Evolutionary conservation across 2,888 invertebrate species (phyloP).

Genomic region (Pseudococcus longispinus): DNA sequence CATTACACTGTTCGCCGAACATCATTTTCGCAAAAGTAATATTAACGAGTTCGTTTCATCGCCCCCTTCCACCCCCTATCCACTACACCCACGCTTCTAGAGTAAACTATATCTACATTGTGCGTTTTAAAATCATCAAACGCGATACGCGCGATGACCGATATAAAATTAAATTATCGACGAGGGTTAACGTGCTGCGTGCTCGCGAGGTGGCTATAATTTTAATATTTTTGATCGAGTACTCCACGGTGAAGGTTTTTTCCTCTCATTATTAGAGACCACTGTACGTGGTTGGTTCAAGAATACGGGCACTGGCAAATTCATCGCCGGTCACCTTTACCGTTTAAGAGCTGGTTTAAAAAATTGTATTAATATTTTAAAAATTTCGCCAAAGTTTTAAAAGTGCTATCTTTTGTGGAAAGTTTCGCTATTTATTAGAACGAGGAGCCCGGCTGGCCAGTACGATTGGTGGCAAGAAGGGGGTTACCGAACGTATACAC

Average conservation of each 20-base stretch:
- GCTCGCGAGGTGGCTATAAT: background rate
- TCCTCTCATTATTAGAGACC: background rate
- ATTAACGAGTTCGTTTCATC: background rate
- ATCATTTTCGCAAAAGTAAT: background rate
- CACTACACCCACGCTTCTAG: background rate
- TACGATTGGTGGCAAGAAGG: background rate
- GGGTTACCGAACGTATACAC: background rate
- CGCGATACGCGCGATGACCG: background rate
- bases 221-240: background rate
- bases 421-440: conserved; percentile 34
- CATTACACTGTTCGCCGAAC: background rate
- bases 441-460: background rate
- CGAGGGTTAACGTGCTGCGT: background rate
- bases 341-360: background rate
- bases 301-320: background rate
- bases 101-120: background rate
- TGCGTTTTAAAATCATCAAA: background rate
- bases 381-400: conserved; percentile 1
- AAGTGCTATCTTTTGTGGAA: conserved; percentile 2
- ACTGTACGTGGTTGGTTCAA: background rate
- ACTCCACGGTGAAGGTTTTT: background rate
- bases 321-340: background rate
- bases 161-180: background rate
- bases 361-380: conserved; percentile 5
- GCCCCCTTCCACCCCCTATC: background rate